Evolutionary conservation across 1,140 invertebrate genomes (phyloP).

Genomic region (Drosophila guanche): DNA sequence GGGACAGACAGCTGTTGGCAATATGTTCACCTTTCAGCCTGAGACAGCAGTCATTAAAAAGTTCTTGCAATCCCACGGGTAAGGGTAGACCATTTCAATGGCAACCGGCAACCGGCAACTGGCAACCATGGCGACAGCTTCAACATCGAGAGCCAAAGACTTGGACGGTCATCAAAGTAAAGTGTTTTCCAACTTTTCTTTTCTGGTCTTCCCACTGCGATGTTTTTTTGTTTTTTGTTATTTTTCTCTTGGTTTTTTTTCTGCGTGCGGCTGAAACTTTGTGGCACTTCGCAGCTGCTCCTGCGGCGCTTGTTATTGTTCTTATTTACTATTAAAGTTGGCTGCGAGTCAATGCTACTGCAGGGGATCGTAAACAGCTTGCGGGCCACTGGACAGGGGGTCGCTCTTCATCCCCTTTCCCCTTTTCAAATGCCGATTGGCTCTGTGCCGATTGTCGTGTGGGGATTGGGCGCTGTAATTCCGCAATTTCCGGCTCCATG

Average conservation of each 20-base stretch:
- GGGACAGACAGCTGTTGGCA: slow-evolving; percentile 25
- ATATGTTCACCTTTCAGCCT: slow-evolving; percentile 22
- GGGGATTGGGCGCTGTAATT: slow-evolving; percentile 40
- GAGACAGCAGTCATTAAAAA: slow-evolving; percentile 48
- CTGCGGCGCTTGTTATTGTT: slow-evolving; percentile 71
- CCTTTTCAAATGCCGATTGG: slow-evolving; percentile 64
- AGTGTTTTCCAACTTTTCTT: slow-evolving; percentile 63
- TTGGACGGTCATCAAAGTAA: slow-evolving; percentile 58
- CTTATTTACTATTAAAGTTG: slow-evolving; percentile 80
- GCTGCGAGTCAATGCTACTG: neutral
- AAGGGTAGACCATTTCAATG: slow-evolving; percentile 56
- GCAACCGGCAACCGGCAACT: slow-evolving; percentile 29
- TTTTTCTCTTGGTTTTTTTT: neutral
- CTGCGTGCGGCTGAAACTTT: slow-evolving; percentile 45
- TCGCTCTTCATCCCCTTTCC: slow-evolving; percentile 13
- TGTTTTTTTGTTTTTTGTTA: slow-evolving; percentile 25
- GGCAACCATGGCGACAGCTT: slow-evolving; percentile 55
- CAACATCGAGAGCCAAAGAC: slow-evolving; percentile 37
- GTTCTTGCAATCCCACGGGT: slow-evolving; percentile 33
- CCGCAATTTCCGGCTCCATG: slow-evolving; percentile 56
- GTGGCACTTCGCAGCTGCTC: slow-evolving; percentile 56
- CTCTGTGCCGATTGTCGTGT: slow-evolving; percentile 2
- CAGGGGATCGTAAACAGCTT: slow-evolving; percentile 62
- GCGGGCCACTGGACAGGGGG: slow-evolving; percentile 23
- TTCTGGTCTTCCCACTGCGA: slow-evolving; percentile 18